Evolutionary conservation across 2,797 vertebrate species (phyloP), one percentile per base, ranked within the genome.

Genomic region (Ctenochaetus hawaiiensis): DNA sequence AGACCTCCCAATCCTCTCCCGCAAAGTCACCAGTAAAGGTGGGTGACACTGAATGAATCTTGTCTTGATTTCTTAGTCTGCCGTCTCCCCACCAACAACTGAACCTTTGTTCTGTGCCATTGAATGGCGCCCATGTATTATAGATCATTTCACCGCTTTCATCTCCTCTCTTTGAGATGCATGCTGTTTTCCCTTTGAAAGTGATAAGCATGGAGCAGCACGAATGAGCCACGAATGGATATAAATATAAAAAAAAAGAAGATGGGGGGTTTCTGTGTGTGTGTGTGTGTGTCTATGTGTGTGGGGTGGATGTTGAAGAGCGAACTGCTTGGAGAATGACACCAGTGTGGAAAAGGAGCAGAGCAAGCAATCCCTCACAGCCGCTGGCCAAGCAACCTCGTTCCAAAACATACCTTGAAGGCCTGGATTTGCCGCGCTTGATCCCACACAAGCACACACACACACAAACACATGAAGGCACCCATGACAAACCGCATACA

Each of bases 91-190:
- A 65, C 58, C 62, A 56, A 76, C 72, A 72, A 61, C 62, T 37
- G 60, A 78, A 74, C 61, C 81, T 78, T 83, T 82, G 77, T 89
- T 83, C 69, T 72, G 53, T 60, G 51, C 66, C 81, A 77, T 37
- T 73, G 87, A 85, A 85, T 48, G 39, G 71, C 13, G 16, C 51
- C 76, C 84, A 89, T 91, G 85, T 84, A 89, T 92, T 88, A 90
- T 89, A 87, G 82, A 93, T 91, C 79, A 91, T 91, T 84, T 90
- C 87, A 79, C 57, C n/a, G 12, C 89, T 91, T 94, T 91, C 78
- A 80, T 91, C 82, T 87, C 47, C 58, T 76, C 81, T 78, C 75
- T 87, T 78, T 86, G 80, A 89, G 80, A 91, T 76, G 80, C 81
- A 60, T 20, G 34, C 78, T 81, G 61, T 73, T 86, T 81, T 91